These are phyloP conservation scores for Oreochromis aureus DNA, from an alignment of 2,113 vertebrate genomes.

Conservation along the genomic window DNA sequence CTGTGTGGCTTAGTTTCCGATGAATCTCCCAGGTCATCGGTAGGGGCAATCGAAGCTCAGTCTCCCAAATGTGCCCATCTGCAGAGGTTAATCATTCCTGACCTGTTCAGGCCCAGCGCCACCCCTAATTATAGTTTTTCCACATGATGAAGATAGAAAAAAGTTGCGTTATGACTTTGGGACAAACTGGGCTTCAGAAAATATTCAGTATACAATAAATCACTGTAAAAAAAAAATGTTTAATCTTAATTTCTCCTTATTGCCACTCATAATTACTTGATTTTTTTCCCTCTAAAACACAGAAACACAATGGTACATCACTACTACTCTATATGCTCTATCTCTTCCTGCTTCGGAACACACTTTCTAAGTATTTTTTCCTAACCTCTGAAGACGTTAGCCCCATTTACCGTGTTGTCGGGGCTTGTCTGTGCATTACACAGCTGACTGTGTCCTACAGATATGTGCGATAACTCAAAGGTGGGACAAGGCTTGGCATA, in stretches of 20 bases:
- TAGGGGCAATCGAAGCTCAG: constrained; percentile 9
- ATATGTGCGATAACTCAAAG: constrained; percentile 14
- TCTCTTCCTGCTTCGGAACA: neutral
- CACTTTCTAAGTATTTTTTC: neutral
- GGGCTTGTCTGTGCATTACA: neutral
- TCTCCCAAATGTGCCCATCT: constrained; percentile 63
- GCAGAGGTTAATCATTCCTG: constrained; percentile 66
- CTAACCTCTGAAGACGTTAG: neutral
- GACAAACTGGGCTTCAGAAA: neutral
- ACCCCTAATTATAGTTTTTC: constrained; percentile 55
- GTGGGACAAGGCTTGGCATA: constrained; percentile 34
- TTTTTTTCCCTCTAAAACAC: neutral
- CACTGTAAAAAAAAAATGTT: neutral
- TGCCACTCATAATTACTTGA: neutral
- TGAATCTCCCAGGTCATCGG: constrained; percentile 36
- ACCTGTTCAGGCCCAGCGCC: constrained; percentile 53
- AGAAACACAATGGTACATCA: neutral
- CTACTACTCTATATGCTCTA: neutral
- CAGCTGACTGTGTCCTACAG: neutral
- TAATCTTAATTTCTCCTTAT: neutral
- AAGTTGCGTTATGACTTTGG: constrained; percentile 20
- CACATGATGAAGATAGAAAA: neutral
- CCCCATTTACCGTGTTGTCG: neutral
- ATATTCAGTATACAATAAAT: neutral
- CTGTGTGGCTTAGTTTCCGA: neutral